A percentile compares a stretch with the other conserved stretches of the same genome.
Evolutionary conservation across 2,888 invertebrate species (phyloP).

Genomic region (Ischnus inquisitorius): DNA sequence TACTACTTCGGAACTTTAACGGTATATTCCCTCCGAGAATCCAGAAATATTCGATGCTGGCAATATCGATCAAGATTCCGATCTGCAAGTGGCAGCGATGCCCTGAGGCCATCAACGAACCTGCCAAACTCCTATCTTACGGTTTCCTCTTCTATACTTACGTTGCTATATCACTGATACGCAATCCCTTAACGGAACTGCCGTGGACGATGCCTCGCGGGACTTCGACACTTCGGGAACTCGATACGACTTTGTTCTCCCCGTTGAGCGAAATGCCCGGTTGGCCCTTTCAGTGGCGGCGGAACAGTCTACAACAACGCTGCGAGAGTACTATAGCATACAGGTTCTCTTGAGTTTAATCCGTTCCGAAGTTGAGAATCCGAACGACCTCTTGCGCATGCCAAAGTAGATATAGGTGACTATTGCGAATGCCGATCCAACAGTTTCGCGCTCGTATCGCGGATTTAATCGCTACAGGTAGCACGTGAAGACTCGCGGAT

Average conservation of each 20-base stretch:
- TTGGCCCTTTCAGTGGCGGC: background rate
- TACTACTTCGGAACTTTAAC: background rate
- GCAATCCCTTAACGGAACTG: slow-evolving; percentile 60
- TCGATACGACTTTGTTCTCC: slow-evolving; percentile 39
- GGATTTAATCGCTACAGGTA: slow-evolving; percentile 11
- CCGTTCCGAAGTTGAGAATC: slow-evolving; percentile 26
- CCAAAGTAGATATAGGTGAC: background rate
- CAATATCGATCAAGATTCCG: slow-evolving; percentile 37
- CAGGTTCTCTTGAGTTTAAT: slow-evolving; percentile 33
- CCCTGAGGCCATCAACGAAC: background rate
- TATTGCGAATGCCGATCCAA: slow-evolving; percentile 11
- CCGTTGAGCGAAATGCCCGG: slow-evolving; percentile 2
- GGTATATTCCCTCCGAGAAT: background rate
- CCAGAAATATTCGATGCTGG: slow-evolving; percentile 8
- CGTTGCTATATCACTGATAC: slow-evolving; percentile 29
- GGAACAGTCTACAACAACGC: slow-evolving; percentile 1
- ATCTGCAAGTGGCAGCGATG: slow-evolving; percentile 2
- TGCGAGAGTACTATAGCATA: background rate
- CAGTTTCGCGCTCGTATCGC: background rate
- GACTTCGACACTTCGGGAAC: slow-evolving; percentile 57
- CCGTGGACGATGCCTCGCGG: slow-evolving; percentile 39
- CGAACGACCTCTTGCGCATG: slow-evolving; percentile 32
- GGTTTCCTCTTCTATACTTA: background rate
- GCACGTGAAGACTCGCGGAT: slow-evolving; percentile 7
- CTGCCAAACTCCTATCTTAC: background rate